phyloP scores from a whole-genome alignment of 92 coral and sea anemone genomes.

The Ricordea florida region DNA sequence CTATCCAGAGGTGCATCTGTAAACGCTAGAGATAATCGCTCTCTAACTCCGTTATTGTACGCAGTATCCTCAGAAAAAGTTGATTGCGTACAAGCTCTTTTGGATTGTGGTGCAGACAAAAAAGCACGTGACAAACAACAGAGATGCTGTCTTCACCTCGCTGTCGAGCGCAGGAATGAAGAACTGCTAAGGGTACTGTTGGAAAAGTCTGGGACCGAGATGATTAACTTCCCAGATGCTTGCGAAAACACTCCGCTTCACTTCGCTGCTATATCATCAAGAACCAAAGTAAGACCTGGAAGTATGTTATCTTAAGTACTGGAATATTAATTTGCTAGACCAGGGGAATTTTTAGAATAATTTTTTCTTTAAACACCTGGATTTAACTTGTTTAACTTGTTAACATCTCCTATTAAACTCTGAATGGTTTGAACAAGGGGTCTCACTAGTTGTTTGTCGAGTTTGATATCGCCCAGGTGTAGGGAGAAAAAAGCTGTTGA shows the following conservation, averaged over 20 bases:
- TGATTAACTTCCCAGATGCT: slow-evolving; percentile 55
- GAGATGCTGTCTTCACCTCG: slow-evolving; percentile 71
- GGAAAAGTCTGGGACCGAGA: slow-evolving; percentile 13
- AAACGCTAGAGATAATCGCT: slow-evolving; percentile 52
- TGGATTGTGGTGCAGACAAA: slow-evolving; percentile 69
- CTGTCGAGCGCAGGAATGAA: slow-evolving; percentile 52
- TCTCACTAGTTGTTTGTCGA: too few relatives aligned
- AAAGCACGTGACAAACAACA: slow-evolving; percentile 64
- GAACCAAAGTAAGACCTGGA: slow-evolving; percentile 39
- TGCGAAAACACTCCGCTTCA: slow-evolving; percentile 71
- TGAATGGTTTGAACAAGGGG: too few relatives aligned
- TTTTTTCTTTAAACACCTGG: too few relatives aligned
- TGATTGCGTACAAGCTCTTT: slow-evolving; percentile 51
- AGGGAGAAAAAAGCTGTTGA: too few relatives aligned
- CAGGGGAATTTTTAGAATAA: too few relatives aligned
- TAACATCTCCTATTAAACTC: too few relatives aligned
- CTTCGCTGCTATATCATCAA: slow-evolving; percentile 60
- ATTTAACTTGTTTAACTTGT: too few relatives aligned
- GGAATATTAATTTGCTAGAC: too few relatives aligned
- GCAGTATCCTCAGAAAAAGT: slow-evolving; percentile 61
- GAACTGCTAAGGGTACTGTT: slow-evolving; percentile 49
- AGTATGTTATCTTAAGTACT: background rate
- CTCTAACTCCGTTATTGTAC: slow-evolving; percentile 62
- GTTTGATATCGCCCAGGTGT: too few relatives aligned
- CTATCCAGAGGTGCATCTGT: slow-evolving; percentile 21